These are phyloP conservation scores for Elephantulus edwardii DNA, from an alignment of 2,113 vertebrate species.

Conservation along the genomic window DNA sequence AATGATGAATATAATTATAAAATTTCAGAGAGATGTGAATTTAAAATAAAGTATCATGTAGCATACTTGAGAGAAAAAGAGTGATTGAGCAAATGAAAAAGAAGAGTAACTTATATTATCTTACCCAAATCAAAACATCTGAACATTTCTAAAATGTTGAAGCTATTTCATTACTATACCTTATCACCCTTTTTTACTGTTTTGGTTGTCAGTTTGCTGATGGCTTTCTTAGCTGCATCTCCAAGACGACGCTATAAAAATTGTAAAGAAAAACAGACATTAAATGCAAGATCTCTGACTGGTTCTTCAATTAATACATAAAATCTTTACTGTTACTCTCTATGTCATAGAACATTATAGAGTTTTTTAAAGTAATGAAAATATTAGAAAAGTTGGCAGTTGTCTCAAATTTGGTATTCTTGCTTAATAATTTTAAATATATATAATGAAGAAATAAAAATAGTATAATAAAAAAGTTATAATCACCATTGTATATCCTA, in stretches of 20 bases:
- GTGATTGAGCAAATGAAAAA: constrained; percentile 6
- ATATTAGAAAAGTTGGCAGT: neutral
- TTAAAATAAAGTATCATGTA: neutral
- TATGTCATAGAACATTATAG: constrained; percentile 21
- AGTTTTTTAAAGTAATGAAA: constrained; percentile 43
- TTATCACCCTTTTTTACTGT: constrained; percentile 98
- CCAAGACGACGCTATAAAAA: constrained; percentile 93
- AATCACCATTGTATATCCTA: neutral
- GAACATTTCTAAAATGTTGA: neutral
- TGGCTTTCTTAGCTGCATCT: constrained; percentile 97
- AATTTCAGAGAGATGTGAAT: neutral
- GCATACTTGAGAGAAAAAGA: neutral
- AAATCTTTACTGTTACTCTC: constrained; percentile 40
- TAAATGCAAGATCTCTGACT: constrained; percentile 69
- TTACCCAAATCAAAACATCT: constrained; percentile 27
- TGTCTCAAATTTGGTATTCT: neutral
- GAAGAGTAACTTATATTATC: neutral
- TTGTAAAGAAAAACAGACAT: constrained; percentile 75
- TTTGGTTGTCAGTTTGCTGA: constrained; percentile 95
- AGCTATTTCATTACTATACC: constrained; percentile 83
- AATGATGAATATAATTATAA: neutral
- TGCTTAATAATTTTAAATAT: neutral
- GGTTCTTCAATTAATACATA: constrained; percentile 28
- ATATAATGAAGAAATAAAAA: neutral
- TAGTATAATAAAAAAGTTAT: no score